phyloP scores from a whole-genome alignment of 2,113 vertebrate species.

The Ovibos moschatus region DNA sequence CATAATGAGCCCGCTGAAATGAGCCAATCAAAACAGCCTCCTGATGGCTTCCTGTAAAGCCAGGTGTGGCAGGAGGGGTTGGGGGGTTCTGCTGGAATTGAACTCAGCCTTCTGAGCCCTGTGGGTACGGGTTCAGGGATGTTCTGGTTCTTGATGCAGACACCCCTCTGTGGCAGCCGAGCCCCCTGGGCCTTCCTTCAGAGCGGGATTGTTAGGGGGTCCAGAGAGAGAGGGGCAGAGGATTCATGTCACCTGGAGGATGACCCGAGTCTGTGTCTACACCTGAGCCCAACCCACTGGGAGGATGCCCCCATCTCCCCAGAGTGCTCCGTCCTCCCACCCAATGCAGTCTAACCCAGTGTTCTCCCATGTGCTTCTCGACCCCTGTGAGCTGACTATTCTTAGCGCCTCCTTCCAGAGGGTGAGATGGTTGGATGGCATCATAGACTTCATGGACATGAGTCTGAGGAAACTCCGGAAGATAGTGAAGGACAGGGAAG shows the following conservation, averaged over 20 bases:
- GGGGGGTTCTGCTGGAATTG: rapidly evolving
- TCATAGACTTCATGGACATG: not conserved
- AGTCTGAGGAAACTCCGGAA: not conserved
- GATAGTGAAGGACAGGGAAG: not conserved
- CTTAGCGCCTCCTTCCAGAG: not conserved
- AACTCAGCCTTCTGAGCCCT: rapidly evolving
- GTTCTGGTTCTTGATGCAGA: not conserved
- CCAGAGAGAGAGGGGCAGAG: rapidly evolving
- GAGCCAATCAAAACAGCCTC: slow-evolving; percentile 55
- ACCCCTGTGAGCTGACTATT: not conserved
- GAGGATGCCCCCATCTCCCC: rapidly evolving
- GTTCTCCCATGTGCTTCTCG: not conserved
- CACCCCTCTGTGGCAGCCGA: rapidly evolving
- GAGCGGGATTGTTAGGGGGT: rapidly evolving
- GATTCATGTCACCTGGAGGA: rapidly evolving
- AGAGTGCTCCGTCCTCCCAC: rapidly evolving
- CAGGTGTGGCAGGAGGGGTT: not conserved
- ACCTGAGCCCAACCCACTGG: rapidly evolving
- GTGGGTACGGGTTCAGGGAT: rapidly evolving
- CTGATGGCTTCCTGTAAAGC: not conserved
- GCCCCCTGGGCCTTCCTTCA: not conserved
- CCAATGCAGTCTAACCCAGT: rapidly evolving
- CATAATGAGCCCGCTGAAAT: slow-evolving; percentile 42
- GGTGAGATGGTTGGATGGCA: not conserved
- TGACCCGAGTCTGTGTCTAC: not conserved